Evolutionary conservation across 2,113 vertebrate genomes (phyloP).

Genomic region (Thomomys bottae): DNA sequence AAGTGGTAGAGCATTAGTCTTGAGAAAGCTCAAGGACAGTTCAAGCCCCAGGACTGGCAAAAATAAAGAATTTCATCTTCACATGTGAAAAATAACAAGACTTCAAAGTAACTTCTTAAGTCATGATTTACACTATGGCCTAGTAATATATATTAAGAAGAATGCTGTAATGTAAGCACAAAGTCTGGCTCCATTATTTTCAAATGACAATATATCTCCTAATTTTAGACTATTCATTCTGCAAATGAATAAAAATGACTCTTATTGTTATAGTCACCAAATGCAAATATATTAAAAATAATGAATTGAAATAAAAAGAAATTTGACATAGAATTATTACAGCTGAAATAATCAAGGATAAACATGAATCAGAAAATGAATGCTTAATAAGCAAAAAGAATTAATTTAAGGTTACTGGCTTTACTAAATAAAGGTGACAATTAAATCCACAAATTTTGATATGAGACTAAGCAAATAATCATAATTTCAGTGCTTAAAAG

Average conservation of each 20-base stretch:
- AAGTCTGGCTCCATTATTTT: neutral
- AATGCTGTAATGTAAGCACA: neutral
- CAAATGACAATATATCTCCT: neutral
- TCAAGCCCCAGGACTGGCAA: too few species aligned
- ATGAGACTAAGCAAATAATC: neutral
- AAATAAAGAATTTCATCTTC: neutral
- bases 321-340: neutral
- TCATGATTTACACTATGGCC: neutral
- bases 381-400: neutral
- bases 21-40: too few species aligned
- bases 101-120: neutral
- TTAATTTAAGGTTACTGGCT: too few species aligned
- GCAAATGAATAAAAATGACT: neutral
- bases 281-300: neutral
- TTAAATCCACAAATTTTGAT: neutral
- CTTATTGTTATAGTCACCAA: too few species aligned
- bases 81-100: neutral
- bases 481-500: neutral
- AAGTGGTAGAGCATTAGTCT: too few species aligned
- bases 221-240: neutral
- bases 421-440: neutral
- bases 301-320: neutral
- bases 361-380: neutral
- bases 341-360: neutral
- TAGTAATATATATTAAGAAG: neutral